Base-by-base conservation (phyloP, 2,888 invertebrate genomes). In the Deilephila porcellus region DNA sequence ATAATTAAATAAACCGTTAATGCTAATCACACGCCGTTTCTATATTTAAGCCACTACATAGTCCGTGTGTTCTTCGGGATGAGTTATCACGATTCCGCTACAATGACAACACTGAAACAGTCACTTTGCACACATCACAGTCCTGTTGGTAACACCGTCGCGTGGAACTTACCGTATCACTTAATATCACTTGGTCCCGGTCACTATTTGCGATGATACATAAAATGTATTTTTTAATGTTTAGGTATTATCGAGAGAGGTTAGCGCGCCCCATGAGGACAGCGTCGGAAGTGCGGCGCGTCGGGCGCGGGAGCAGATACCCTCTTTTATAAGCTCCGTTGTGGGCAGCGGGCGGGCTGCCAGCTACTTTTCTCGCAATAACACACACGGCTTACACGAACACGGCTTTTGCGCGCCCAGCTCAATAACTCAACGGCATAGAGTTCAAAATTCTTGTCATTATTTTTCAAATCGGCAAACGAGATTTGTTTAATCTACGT, bases 251-350 rank as follows among this genome's bases (percentile, higher is more conserved):
- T 93, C 92, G 92, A 87, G 87, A 85, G 87, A 90, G 89, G 87
- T 92, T 91, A 88, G 93, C 91, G 94, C 93, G 93, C 93, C 92
- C 94, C 94, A 94, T 94, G 93, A 90, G 94, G 92, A 92, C 84
- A 88, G 93, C 88, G 89, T 88, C 85, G 86, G 86, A 88, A 89
- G 87, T 92, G 93, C 85, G 88, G 86, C 91, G 93, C 90, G 91
- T 88, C 92, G 93, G 90, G 93, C 93, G 92, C 90, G 90, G 92
- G 87, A 86, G 84, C 89, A 88, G 86, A 87, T 86, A 82, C 87
- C 89, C 89, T 89, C 94, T 94, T 94, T 94, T 94, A 94, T 94
- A 94, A 94, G 93, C 92, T 94, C 87, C 87, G 93, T 86, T 86
- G 91, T 86, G 87, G 90, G 89, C 87, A 78, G 85, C 87, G 93